Evolutionary conservation across 2,888 invertebrate species (phyloP).

Genomic region (Rhamphomyia laevipes): DNA sequence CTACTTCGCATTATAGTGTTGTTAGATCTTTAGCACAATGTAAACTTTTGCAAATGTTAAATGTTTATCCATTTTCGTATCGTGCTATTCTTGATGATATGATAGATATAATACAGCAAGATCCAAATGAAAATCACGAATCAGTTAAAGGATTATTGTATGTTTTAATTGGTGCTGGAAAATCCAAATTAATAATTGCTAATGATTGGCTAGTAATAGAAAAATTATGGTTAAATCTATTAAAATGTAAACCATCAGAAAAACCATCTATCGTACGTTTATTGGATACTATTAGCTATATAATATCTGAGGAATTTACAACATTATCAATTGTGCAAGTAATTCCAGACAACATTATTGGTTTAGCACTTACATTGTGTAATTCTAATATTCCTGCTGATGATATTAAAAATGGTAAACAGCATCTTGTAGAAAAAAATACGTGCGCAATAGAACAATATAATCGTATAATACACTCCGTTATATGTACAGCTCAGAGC

Average conservation of each 20-base stretch:
- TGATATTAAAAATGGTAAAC: constrained; percentile 34
- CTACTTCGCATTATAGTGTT: constrained; percentile 16
- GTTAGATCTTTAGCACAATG: constrained; percentile 56
- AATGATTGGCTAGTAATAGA: constrained; percentile 64
- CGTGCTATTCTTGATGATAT: constrained; percentile 50
- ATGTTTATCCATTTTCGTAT: constrained; percentile 59
- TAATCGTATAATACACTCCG: constrained; percentile 42
- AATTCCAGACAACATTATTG: constrained; percentile 42
- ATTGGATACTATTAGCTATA: constrained; percentile 44
- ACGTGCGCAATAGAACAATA: constrained; percentile 42
- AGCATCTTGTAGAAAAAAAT: constrained; percentile 32
- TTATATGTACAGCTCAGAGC: constrained; percentile 12
- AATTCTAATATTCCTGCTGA: constrained; percentile 16
- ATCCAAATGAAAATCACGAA: constrained; percentile 50
- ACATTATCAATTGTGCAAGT: constrained; percentile 48
- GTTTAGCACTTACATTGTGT: constrained; percentile 39
- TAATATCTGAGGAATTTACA: constrained; percentile 48
- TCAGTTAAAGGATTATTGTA: constrained; percentile 69
- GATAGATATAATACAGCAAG: constrained; percentile 47
- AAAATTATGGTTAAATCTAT: constrained; percentile 66
- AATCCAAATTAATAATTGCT: constrained; percentile 23
- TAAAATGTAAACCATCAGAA: constrained; percentile 70
- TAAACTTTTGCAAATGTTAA: constrained; percentile 49
- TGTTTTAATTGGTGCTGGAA: constrained; percentile 38
- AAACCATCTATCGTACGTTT: constrained; percentile 64